Evolutionary conservation across 2,113 vertebrate genomes (phyloP).

Genomic region (Tenrec ecaudatus): DNA sequence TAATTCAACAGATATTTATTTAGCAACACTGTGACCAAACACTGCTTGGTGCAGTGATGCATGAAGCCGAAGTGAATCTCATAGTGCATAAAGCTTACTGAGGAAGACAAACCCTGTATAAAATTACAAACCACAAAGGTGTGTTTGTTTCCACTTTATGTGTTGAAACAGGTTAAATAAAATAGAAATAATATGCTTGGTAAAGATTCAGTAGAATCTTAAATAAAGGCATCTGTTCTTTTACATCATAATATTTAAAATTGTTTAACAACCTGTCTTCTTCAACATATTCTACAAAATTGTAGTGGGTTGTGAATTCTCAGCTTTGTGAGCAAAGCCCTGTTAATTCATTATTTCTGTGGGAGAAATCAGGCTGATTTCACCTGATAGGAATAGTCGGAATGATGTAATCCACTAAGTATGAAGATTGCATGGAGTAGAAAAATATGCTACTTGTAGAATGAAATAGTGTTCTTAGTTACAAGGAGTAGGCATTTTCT

Average conservation of each 20-base stretch:
- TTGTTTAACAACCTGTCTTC: not conserved
- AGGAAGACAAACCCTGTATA: not conserved
- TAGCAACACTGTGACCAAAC: not conserved
- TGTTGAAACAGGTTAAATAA: not conserved
- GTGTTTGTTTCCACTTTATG: not conserved
- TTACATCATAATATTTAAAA: not conserved
- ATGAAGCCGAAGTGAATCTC: not conserved
- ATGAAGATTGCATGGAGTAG: constrained; percentile 1
- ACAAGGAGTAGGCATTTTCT: constrained; percentile 33
- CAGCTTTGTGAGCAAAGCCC: constrained; percentile 16
- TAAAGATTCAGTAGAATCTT: constrained; percentile 6
- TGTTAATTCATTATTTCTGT: constrained; percentile 27
- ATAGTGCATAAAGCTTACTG: not conserved
- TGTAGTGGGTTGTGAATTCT: not conserved
- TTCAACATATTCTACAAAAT: not conserved
- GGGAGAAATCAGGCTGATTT: constrained; percentile 37
- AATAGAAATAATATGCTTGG: not conserved
- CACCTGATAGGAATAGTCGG: constrained; percentile 44
- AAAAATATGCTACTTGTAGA: not conserved
- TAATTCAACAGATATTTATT: not conserved
- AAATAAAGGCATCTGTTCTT: not conserved
- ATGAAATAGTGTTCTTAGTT: constrained; percentile 29
- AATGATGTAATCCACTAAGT: constrained; percentile 24
- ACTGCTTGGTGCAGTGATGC: not conserved
- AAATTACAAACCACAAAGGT: not conserved